Evolutionary conservation across 2,888 invertebrate species (phyloP), one percentile per base, ranked within the genome.

Genomic region (Panorpa germanica): DNA sequence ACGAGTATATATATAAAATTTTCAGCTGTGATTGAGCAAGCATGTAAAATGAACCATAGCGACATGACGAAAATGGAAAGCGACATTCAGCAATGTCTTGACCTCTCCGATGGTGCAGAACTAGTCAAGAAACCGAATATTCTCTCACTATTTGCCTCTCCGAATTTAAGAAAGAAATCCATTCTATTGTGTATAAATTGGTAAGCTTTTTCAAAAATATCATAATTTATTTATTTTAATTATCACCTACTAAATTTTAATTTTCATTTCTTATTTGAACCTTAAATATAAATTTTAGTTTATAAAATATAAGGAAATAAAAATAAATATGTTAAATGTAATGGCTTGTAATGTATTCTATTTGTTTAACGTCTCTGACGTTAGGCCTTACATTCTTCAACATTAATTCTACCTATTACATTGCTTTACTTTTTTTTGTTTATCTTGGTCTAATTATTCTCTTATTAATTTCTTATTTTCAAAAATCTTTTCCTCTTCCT

Each of bases 101-200:
- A n/a, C n/a, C n/a, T n/a, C 37, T 41, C 32, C 28, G 29, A 25
- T 39, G 34, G 45, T 45, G 29, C 35, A 57, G 58, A 41, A 25
- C 41, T 53, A 16, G 39, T 59, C 24, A 43, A 43, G 35, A 35
- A 44, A 26, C 52, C 50, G 29, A 57, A n/a, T n/a, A 55, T 65
- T 39, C 40, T 40, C 19, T 47, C 49, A n/a, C 55, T 67, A 27
- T 46, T 67, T 12, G 54, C 47, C 39, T 62, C 60, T 1, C 52
- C 48, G 29, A 55, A 57, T 33, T 54, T 70, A 50, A 53, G 63
- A 39, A 45, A 46, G 27, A 60, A 63, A 44, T 65, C 61, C 8
- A 35, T 49, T 9, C 39, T 54, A 26, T 44, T 70, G 10, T 60
- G 61, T 34, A 44, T 60, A 23, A 63, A 63, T 43, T 69, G 68